Evolutionary conservation across 2,888 invertebrate genomes (phyloP), one percentile per base, ranked within the genome.

Genomic region (Merodon equestris): DNA sequence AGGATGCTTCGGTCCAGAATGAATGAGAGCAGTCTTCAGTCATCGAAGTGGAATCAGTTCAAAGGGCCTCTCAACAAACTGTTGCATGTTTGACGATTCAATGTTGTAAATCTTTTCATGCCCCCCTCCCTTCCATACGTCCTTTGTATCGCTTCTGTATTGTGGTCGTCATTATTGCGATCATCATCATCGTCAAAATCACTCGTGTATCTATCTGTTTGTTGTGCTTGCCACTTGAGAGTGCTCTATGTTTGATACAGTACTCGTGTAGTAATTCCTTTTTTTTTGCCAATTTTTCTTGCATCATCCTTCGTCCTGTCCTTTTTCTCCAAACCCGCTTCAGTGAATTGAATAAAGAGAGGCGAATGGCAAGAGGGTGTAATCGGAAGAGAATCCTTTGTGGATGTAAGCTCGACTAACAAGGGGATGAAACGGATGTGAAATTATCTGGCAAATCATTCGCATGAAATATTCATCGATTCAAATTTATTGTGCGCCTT

Each of bases 391-490:
- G 42, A 40, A 45, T 54, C 48, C 36, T 38, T 60, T 36, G 47
- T 47, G 40, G 36, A 18, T 47, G 19, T 27, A 42, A 36, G 44
- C 13, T 9, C 19, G 9, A 5, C 58, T 19, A 68, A 27, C 18
- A 40, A 48, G 40, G 53, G 72, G 76, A 47, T 58, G 71, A 48
- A 75, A 68, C 73, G 75, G 76, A 81, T 54, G 61, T 58, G 68
- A 84, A 83, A 82, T 84, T 83, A 83, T 82, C 84, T 83, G 81
- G 81, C 83, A 84, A 83, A 84, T 84, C 83, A 82, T 83, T 83
- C 82, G 74, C 82, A 84, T 85, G 83, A 85, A 84, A 85, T 84
- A 85, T 85, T 85, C 85, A 85, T 83, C 82, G 82, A 82, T 83
- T 84, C 81, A 82, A 82, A 81, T 82, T 81, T 82, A 83, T 82